Base-by-base conservation (phyloP, 2,113 vertebrate species). In the Balaeniceps rex region DNA sequence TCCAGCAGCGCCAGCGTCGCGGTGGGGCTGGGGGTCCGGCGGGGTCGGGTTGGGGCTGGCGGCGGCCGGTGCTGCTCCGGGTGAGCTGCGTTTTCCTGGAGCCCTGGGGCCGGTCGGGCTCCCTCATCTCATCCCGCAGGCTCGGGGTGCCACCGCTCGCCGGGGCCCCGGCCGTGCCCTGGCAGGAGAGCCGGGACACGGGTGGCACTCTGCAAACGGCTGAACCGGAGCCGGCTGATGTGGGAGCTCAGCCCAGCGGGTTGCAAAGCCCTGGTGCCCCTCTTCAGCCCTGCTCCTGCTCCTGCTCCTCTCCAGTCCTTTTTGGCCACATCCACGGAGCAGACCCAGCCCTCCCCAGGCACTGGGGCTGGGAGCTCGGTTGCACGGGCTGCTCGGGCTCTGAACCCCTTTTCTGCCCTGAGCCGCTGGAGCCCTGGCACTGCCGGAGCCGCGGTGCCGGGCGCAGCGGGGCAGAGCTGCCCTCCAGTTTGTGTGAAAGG, bases 1-100 rank as follows among this genome's bases (percentile, higher is more conserved):
- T 75, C 49, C 17, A 5, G 46, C 7, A 4, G 16, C 0, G 33
- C 14, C 1, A 1, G 5, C 0, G 4, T 2, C 15, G 49, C 0
- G 17, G 2, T 29, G 77, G 71, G 84, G n/a, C 44, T 21, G 77
- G 76, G 72, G 57, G n/a, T 19, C 40, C 1, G 12, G 33, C 15
- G 4, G n/a, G 40, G 6, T 4, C 2, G 8, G 36, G 14, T 2
- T 13, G 68, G 76, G 55, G 58, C n/a, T 64, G n/a, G 40, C 0
- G 8, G 31, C 2, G 8, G n/a, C 40, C 2, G 2, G 19, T 36
- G 60, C 38, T 31, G 46, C 24, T 31, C 46, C 0, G 2, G 52
- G 19, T 5, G 24, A 40, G 38, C 25, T 4, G 51, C 5, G 3
- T 12, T 65, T 9, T 33, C 36, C 58, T 34, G n/a, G 36, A 28